Conservation (phyloP, 2,797 vertebrate species). For the Rousettus madagascariensis region DNA sequence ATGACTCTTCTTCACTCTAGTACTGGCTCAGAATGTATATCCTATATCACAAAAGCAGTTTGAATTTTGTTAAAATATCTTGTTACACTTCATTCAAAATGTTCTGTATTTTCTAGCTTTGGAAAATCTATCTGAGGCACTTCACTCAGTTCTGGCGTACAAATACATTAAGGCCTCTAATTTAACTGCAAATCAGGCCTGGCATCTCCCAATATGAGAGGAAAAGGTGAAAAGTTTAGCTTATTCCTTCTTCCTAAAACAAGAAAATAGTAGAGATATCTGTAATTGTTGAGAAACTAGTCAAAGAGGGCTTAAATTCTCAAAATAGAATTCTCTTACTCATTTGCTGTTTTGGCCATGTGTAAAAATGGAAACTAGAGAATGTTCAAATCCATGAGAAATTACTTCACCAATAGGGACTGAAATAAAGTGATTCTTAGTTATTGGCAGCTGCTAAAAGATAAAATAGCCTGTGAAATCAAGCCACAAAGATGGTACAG, state of each 20-base stretch:
- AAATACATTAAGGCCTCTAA: neutral
- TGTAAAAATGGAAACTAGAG: neutral
- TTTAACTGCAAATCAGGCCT: neutral
- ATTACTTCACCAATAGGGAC: neutral
- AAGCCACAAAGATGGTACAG: neutral
- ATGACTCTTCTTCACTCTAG: neutral
- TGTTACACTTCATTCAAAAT: neutral
- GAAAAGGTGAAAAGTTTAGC: neutral
- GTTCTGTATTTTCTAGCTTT: neutral
- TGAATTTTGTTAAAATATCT: neutral
- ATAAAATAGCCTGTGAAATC: neutral
- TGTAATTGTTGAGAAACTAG: neutral
- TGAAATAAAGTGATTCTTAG: neutral
- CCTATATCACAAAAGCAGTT: neutral
- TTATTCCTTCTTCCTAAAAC: neutral
- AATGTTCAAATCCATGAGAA: neutral
- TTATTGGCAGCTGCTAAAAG: neutral
- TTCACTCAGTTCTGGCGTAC: neutral
- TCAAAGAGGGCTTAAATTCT: neutral
- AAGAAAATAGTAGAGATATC: neutral
- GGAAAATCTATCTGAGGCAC: neutral
- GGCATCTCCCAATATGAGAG: neutral
- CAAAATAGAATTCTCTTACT: neutral
- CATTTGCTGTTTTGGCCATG: neutral
- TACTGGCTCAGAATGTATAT: neutral